Base-by-base conservation (phyloP, 2,888 invertebrate genomes). In the Dione juno region DNA sequence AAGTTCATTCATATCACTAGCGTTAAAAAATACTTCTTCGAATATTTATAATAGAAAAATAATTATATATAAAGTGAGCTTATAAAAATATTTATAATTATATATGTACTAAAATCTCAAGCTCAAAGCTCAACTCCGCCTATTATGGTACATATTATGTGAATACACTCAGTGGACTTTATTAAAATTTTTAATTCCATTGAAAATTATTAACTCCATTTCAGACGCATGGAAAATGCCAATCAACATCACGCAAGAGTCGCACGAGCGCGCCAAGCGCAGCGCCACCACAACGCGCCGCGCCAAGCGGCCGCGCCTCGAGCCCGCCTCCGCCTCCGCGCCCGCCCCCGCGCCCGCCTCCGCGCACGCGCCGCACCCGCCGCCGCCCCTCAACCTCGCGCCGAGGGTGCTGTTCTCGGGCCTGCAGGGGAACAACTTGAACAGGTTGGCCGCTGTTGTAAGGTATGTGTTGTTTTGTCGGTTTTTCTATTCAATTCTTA, bases 211-310 rank as follows among this genome's bases (percentile, higher is more conserved):
- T 58, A 28, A 28, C 8, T 41, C 8, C 13, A 19, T 67, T 59
- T 13, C 83, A 98, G 98, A 96, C 85, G 97, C 98, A 0, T 99
- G 99, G 99, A 98, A 98, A 88, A 96, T 96, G 89, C 98, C 98
- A 0, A 97, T 98, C 71, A 97, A 97, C 82, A 96, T 99, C 76
- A 96, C 97, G 0, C 97, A 96, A 81, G 98, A 98, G 79, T 96
- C 96, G 0, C 97, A 97, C 85, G 97, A 98, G 87, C 95, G 97
- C 14, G 96, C 97, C 5, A 97, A 97, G 82, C 94, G 96, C 71
- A 94, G 95, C 0, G 94, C 94, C n/a, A 84, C 87, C 1, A 94
- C 93, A 0, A 77, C 85, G 71, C 87, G 93, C 75, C 89, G 92
- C 10, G 92, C 94, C 76, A 84, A 94, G 68, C 95, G 95, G 81